Conservation (phyloP, 2,113 vertebrate genomes). For the Peromyscus leucopus region DNA sequence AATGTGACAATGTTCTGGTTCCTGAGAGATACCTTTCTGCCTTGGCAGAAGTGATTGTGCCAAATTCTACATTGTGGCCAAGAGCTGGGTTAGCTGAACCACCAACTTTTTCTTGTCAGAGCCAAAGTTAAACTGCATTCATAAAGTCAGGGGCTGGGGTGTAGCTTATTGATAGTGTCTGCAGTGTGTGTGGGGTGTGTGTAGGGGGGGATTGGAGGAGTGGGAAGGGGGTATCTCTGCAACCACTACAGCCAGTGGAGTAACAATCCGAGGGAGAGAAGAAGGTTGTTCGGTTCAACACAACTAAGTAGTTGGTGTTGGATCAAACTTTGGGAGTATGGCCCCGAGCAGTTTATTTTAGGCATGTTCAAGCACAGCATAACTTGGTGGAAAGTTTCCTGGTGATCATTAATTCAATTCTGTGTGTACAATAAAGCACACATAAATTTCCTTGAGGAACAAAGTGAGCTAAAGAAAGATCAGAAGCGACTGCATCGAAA, state of each 20-base stretch:
- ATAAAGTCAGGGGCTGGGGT: background rate
- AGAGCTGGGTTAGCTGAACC: constrained; percentile 15
- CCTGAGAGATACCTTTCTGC: constrained; percentile 13
- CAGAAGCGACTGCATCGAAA: background rate
- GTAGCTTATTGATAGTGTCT: background rate
- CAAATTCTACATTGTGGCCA: constrained; percentile 24
- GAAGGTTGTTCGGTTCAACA: background rate
- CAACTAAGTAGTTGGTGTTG: background rate
- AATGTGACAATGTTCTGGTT: constrained; percentile 22
- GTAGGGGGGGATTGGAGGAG: background rate
- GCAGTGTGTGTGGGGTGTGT: background rate
- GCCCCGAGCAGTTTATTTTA: background rate
- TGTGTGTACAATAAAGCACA: background rate
- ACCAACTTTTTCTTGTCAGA: constrained; percentile 17
- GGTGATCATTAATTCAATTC: background rate
- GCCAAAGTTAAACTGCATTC: constrained; percentile 39
- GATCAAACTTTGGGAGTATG: background rate
- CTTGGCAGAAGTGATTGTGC: constrained; percentile 5
- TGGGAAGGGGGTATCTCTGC: background rate
- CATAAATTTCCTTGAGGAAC: background rate
- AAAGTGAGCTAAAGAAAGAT: no score
- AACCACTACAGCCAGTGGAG: no score
- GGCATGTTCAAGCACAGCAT: background rate
- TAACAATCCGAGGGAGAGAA: background rate
- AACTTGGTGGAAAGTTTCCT: background rate